phyloP scores from a whole-genome alignment of 2,113 vertebrate species.

The Sander vitreus region DNA sequence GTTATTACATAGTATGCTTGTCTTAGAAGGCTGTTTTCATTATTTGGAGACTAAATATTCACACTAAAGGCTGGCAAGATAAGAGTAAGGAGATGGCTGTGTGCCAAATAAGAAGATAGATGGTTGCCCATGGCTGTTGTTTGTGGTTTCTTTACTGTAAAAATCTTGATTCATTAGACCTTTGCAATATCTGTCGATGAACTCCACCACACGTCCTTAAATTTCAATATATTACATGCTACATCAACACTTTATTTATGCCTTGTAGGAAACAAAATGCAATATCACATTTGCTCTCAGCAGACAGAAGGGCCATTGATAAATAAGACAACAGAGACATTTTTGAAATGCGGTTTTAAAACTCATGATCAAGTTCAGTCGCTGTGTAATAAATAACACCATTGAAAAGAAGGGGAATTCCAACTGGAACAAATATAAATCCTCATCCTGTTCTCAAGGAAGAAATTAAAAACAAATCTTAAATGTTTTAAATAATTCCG shows the following conservation, averaged over 20 bases:
- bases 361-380: slow-evolving; percentile 67
- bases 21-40: not conserved
- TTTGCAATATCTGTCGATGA: not conserved
- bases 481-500: slow-evolving; percentile 16
- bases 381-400: slow-evolving; percentile 49
- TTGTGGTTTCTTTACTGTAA: not conserved
- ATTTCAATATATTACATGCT: slow-evolving; percentile 11
- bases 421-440: slow-evolving; percentile 30
- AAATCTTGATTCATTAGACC: not conserved
- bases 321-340: slow-evolving; percentile 30
- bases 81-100: not conserved
- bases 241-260: not conserved
- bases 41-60: not conserved
- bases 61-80: not conserved
- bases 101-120: not conserved
- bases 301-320: slow-evolving; percentile 67
- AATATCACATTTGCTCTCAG: slow-evolving; percentile 1
- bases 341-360: slow-evolving; percentile 52
- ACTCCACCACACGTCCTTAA: not conserved
- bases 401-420: slow-evolving; percentile 46
- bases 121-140: not conserved
- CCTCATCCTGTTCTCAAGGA: slow-evolving; percentile 15
- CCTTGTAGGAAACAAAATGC: not conserved
- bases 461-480: slow-evolving; percentile 19
- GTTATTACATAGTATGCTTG: not conserved